Conservation (phyloP, 2,797 vertebrate genomes). For the Rhinatrema bivittatum region DNA sequence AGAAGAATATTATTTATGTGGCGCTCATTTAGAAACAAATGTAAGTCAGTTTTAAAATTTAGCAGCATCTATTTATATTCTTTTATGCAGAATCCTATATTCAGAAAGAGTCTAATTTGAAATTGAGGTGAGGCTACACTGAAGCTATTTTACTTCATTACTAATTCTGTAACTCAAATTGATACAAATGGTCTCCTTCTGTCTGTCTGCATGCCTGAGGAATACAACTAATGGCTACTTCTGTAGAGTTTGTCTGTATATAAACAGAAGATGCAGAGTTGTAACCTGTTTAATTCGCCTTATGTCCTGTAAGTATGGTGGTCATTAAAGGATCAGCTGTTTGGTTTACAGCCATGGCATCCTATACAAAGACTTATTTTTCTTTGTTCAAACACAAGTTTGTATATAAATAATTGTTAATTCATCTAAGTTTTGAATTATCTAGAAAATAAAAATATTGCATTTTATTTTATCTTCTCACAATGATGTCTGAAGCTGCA, state of each 20-base stretch:
- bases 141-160: constrained; percentile 56
- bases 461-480: constrained; percentile 6
- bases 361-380: constrained; percentile 53
- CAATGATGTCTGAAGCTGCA: too few species aligned
- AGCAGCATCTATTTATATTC: constrained; percentile 16
- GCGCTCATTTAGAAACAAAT: constrained; percentile 42
- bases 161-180: constrained; percentile 60
- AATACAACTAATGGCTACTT: constrained; percentile 52
- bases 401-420: constrained; percentile 52
- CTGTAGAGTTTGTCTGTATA: constrained; percentile 46
- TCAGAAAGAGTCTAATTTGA: constrained; percentile 34
- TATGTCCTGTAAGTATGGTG: constrained; percentile 66
- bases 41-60: constrained; percentile 36
- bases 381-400: constrained; percentile 67
- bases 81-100: constrained; percentile 3
- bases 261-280: constrained; percentile 57
- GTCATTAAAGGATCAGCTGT: constrained; percentile 70
- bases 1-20: constrained; percentile 24
- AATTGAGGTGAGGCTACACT: constrained; percentile 37
- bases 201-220: constrained; percentile 58
- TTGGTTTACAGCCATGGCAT: constrained; percentile 47
- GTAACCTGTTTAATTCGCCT: constrained; percentile 63
- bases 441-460: constrained; percentile 7
- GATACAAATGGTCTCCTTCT: constrained; percentile 72
- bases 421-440: constrained; percentile 22